phyloP scores from a whole-genome alignment of 2,113 vertebrate species.

The Podiceps cristatus region DNA sequence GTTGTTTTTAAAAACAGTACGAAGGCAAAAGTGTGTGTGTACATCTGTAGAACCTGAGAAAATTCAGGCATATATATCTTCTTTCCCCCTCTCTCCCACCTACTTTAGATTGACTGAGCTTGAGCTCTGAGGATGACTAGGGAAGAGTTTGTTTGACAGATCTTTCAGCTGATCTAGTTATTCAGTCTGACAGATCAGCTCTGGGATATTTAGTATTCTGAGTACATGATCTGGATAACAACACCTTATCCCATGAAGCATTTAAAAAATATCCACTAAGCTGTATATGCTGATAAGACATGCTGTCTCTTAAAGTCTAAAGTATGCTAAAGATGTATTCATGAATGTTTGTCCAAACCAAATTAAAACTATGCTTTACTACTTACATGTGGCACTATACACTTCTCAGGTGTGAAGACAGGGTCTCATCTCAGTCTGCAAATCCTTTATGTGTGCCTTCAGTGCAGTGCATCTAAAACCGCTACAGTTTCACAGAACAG shows the following conservation, averaged over 20 bases:
- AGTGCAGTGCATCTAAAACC: not conserved
- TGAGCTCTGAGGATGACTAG: not conserved
- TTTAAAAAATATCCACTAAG: not conserved
- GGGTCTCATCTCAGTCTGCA: not conserved
- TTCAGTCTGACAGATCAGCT: not conserved
- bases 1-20: not conserved
- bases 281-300: not conserved
- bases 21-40: not conserved
- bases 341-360: not conserved
- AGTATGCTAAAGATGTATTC: not conserved
- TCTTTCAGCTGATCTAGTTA: not conserved
- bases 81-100: not conserved
- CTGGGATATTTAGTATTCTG: not conserved
- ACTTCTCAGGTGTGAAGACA: not conserved
- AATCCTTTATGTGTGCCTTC: not conserved
- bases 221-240: not conserved
- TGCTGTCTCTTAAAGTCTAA: not conserved
- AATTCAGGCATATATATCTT: not conserved
- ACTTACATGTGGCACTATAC: accelerated
- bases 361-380: not conserved
- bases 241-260: not conserved
- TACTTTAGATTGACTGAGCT: not conserved
- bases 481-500: not conserved
- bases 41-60: not conserved
- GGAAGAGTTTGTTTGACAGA: not conserved